Evolutionary conservation across 2,113 vertebrate genomes (phyloP), one percentile per base, ranked within the genome.

Genomic region (Phyllostomus discolor): DNA sequence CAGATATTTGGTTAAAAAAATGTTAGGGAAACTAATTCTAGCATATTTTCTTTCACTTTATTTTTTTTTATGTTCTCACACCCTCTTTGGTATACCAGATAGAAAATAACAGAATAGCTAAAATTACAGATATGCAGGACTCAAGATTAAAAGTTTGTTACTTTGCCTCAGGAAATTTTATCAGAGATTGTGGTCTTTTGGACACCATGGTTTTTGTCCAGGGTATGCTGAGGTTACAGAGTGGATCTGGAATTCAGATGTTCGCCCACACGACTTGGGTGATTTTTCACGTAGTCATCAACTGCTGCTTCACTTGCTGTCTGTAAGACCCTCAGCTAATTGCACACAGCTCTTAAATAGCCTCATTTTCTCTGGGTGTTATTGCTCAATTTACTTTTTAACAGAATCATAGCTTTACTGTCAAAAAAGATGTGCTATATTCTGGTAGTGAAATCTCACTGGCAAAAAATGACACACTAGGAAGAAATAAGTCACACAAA

Each of bases 341-440:
- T 88, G 72, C 88, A 85, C 20, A 66, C 50, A 85, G 88, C 67
- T 95, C 48, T 94, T 62, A 90, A 95, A 96, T 64, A 81, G 72
- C 48, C 33, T 94, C 81, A 88, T 96, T 94, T 96, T 88, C 95
- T 96, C 81, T 64, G 31, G 7, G 33, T 75, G 54, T 95, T 97
- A 97, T 94, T 91, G 80, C 88, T 38, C 96, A 98, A 95, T 95
- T 96, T 95, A 82, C 76, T 95, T 96, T 95, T 94, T 95, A 98
- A 78, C 90, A 94, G 90, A 90, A 91, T 95, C 38, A 72, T 92
- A 88, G 64, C 80, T 80, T 76, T 91, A 73, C 78, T 95, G 94
- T 88, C 83, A 96, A 91, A 96, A 96, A 96, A 81, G 90, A 97
- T 92, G 70, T 79, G 59, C 86, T 78, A 3, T 80, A 78, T 17